Evolutionary conservation across 1,140 invertebrate species (phyloP), one percentile per base, ranked within the genome.

Genomic region (Heliconius nattereri): DNA sequence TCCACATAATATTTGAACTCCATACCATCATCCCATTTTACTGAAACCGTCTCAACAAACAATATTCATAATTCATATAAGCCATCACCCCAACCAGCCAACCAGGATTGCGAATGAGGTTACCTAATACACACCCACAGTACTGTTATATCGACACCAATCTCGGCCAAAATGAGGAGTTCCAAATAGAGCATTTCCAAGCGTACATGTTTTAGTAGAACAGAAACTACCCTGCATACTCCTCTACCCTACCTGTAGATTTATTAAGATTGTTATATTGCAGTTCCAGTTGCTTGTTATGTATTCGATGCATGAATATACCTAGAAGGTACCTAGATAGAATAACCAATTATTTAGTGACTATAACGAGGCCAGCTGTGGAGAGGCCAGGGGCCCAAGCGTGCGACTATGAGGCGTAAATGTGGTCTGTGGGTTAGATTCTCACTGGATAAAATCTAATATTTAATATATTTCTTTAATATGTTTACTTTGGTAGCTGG

Each of bases 191-290:
- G 8, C 20, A 60, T 60, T 60, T 60, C 54, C n/a, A 9, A 60
- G 60, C 60, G 60, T 66, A 16, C 60, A 66, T 66, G 60, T 66
- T 66, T 66, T 66, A 66, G 60, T 66, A 23, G 54, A 57, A 57
- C n/a, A 23, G 54, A 57, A 66, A 66, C 60, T 66, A 60, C 40
- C 40, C 40, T 45, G 0, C 13, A 26, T 11, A 66, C n/a, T 35
- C 32, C 32, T 32, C 6, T 32, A 32, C 32, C 32, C n/a, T 66
- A 66, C 23, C 60, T 66, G 26, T 26, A 66, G 60, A 66, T 66
- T 66, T 66, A 66, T 66, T 66, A 66, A 66, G 60, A 29, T 29
- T 66, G 60, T 11, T 66, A 29, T 66, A 66, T 66, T 66, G 60
- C 23, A 66, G 60, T 66, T 29, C 60, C 11, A 66, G 60, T 66